These are phyloP conservation scores for Autographa pulchrina DNA, from an alignment of 2,888 invertebrate genomes.

Conservation along the genomic window DNA sequence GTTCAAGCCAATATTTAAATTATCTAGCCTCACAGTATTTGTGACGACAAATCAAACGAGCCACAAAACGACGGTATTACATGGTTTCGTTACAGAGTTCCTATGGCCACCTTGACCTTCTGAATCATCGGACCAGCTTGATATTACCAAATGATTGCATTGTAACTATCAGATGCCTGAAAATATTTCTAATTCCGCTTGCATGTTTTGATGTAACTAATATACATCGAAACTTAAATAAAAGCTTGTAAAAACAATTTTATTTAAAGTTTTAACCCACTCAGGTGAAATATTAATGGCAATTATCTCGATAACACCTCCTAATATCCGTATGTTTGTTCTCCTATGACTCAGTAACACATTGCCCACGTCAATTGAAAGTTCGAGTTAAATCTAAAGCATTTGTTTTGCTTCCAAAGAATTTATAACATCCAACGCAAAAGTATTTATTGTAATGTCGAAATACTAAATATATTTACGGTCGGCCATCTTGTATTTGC, in stretches of 20 bases:
- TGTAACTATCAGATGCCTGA: too few relatives aligned
- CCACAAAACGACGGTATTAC: too few relatives aligned
- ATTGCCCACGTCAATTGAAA: slow-evolving; percentile 25
- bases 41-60: too few relatives aligned
- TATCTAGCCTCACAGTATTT: too few relatives aligned
- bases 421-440: slow-evolving; percentile 49
- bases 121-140: too few relatives aligned
- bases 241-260: not conserved
- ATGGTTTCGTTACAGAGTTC: too few relatives aligned
- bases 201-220: too few relatives aligned
- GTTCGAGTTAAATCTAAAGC: slow-evolving; percentile 29
- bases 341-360: slow-evolving; percentile 19
- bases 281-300: not conserved
- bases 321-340: slow-evolving; percentile 3
- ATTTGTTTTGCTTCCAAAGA: slow-evolving; percentile 33
- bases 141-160: too few relatives aligned
- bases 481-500: slow-evolving; percentile 22
- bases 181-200: too few relatives aligned
- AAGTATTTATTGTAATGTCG: slow-evolving; percentile 45
- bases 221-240: not conserved
- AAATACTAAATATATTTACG: slow-evolving; percentile 19
- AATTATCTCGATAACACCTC: not conserved
- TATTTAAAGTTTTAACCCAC: not conserved
- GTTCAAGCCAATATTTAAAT: too few relatives aligned
- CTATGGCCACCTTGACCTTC: too few relatives aligned